Conservation (phyloP, 2,113 vertebrate genomes). For the Mesitornis unicolor region DNA sequence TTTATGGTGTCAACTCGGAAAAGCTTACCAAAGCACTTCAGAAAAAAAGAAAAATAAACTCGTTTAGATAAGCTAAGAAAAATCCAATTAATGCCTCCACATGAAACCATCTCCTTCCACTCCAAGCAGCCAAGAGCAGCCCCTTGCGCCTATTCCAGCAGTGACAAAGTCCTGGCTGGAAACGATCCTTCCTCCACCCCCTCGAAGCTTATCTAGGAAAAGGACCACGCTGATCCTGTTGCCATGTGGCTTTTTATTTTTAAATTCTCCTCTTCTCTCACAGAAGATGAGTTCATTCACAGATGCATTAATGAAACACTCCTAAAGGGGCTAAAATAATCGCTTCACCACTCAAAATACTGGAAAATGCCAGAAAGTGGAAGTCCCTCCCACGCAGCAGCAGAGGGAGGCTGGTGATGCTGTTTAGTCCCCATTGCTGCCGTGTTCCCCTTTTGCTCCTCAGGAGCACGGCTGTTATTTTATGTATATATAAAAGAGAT, state of each 20-base stretch:
- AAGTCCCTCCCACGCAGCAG: background rate
- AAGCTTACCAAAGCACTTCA: background rate
- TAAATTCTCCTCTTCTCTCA: background rate
- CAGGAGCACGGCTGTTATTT: no score
- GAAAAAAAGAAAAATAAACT: background rate
- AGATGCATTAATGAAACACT: background rate
- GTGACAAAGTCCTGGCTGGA: background rate
- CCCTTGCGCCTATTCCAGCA: background rate
- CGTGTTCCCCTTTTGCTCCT: background rate
- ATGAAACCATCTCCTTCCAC: background rate
- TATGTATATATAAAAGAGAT: no score
- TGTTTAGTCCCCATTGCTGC: rapidly evolving
- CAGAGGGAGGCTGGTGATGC: background rate
- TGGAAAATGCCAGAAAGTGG: background rate
- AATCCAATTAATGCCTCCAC: background rate
- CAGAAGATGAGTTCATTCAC: background rate
- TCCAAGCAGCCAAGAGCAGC: background rate
- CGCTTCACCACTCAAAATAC: background rate
- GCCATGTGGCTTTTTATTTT: background rate
- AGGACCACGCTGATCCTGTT: background rate
- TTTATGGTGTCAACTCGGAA: background rate
- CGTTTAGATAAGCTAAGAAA: background rate
- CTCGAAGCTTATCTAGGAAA: background rate
- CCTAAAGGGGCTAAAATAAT: background rate
- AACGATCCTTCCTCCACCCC: background rate